Percentiles rank a stretch among this genome's conserved stretches.
Conservation (phyloP, 2,113 vertebrate genomes). For the Pelusios castaneus region DNA sequence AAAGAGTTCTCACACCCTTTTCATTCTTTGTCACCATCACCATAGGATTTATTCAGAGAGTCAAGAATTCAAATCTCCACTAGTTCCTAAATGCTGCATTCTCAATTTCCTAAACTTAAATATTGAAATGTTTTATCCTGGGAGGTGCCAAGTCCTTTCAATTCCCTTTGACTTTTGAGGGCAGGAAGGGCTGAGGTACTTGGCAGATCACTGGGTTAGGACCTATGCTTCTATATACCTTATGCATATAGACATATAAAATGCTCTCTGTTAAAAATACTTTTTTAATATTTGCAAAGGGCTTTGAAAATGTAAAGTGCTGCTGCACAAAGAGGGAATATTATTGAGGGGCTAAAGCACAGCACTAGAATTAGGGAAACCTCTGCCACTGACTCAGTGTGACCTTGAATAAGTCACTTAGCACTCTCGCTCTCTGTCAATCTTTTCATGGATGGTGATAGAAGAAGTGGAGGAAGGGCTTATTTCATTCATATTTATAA, state of each 20-base stretch:
- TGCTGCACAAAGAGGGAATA: not conserved
- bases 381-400: rapidly evolving
- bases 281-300: not conserved
- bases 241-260: not conserved
- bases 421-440: not conserved
- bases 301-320: not conserved
- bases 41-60: not conserved
- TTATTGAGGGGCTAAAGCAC: not conserved
- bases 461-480: not conserved
- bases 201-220: not conserved
- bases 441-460: rapidly evolving
- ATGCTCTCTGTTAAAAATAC: not conserved
- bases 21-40: not conserved
- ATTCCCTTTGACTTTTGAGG: not conserved
- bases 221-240: not conserved
- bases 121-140: not conserved
- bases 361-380: not conserved
- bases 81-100: not conserved
- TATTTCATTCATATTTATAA: not conserved
- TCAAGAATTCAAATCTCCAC: not conserved
- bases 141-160: not conserved
- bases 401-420: not conserved
- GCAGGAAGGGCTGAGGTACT: not conserved
- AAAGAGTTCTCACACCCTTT: not conserved
- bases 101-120: not conserved